A percentile compares a stretch with the other conserved stretches of the same genome.
These are phyloP conservation scores for Hippoglossus stenolepis DNA, from an alignment of 2,113 vertebrate genomes.

Conservation along the genomic window DNA sequence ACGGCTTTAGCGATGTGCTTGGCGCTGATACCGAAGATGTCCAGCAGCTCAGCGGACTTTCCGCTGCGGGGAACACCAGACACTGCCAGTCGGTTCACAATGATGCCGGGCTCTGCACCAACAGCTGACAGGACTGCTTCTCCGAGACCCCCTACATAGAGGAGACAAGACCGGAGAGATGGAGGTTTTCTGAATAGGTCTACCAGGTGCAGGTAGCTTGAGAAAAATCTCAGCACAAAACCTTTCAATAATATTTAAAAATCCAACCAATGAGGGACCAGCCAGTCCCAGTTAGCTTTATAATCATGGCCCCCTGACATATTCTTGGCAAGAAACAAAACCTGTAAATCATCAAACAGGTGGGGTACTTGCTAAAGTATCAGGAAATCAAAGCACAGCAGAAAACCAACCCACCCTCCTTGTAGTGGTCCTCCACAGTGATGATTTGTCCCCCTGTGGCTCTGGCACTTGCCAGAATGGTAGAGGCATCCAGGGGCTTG, in stretches of 20 bases:
- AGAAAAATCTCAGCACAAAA: not conserved
- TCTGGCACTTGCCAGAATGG: slow-evolving; percentile 84
- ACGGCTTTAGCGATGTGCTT: slow-evolving; percentile 84
- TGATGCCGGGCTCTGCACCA: slow-evolving; percentile 82
- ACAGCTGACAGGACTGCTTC: slow-evolving; percentile 87
- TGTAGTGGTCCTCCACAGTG: slow-evolving; percentile 91
- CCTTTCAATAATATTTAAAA: too few relatives aligned
- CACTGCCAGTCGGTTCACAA: slow-evolving; percentile 86
- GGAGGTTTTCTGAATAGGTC: not conserved
- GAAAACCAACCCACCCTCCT: slow-evolving; percentile 81
- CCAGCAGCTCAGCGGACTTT: slow-evolving; percentile 85
- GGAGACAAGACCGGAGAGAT: not conserved
- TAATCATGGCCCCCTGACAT: not conserved
- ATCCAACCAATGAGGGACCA: too few relatives aligned
- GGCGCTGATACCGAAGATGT: slow-evolving; percentile 87
- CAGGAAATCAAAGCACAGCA: not conserved
- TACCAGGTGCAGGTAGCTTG: not conserved
- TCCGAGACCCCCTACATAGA: slow-evolving; percentile 86
- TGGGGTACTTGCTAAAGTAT: not conserved
- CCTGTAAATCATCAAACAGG: not conserved
- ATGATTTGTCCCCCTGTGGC: slow-evolving; percentile 85
- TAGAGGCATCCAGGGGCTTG: slow-evolving; percentile 87
- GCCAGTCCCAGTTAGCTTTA: not conserved
- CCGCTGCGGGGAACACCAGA: slow-evolving; percentile 84
- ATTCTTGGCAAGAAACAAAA: not conserved